These are phyloP conservation scores for Folsomia manolachei DNA, from an alignment of 2,888 invertebrate species.

Conservation along the genomic window DNA sequence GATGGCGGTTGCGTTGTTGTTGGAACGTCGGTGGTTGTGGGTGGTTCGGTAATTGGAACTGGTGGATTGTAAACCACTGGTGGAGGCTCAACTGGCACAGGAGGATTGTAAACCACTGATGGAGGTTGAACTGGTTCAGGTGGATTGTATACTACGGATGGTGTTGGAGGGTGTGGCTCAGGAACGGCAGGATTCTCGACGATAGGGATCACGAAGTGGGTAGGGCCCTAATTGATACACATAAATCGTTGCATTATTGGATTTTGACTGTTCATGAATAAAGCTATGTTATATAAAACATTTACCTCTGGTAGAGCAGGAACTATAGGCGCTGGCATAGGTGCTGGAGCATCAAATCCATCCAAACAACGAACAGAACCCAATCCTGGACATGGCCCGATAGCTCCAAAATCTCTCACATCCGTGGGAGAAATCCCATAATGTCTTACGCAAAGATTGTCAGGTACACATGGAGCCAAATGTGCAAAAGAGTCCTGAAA, in stretches of 20 bases:
- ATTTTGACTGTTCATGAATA: neutral
- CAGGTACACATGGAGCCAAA: conserved; percentile 37
- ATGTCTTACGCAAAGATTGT: conserved; percentile 32
- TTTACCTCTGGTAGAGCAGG: conserved; percentile 12
- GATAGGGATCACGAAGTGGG: conserved; percentile 5
- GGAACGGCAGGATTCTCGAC: neutral
- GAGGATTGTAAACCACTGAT: conserved; percentile 4
- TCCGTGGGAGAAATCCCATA: conserved; percentile 44
- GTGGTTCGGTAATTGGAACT: neutral
- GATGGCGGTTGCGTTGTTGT: neutral
- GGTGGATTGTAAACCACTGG: conserved; percentile 9
- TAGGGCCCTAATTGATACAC: neutral
- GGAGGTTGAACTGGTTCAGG: conserved; percentile 14
- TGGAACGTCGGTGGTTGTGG: neutral
- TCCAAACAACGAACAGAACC: conserved; percentile 47
- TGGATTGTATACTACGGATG: conserved; percentile 7
- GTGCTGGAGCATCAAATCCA: conserved; percentile 16
- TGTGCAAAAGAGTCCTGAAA: conserved; percentile 38
- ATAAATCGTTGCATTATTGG: neutral
- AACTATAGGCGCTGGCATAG: conserved; percentile 9
- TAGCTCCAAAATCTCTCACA: conserved; percentile 39
- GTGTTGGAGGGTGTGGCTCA: neutral
- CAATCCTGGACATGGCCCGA: conserved; percentile 43
- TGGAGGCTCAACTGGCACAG: conserved; percentile 15
- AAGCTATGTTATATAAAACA: too few relatives aligned